These are phyloP conservation scores for Caiman crocodilus DNA, from an alignment of 2,797 vertebrate species.

Conservation along the genomic window DNA sequence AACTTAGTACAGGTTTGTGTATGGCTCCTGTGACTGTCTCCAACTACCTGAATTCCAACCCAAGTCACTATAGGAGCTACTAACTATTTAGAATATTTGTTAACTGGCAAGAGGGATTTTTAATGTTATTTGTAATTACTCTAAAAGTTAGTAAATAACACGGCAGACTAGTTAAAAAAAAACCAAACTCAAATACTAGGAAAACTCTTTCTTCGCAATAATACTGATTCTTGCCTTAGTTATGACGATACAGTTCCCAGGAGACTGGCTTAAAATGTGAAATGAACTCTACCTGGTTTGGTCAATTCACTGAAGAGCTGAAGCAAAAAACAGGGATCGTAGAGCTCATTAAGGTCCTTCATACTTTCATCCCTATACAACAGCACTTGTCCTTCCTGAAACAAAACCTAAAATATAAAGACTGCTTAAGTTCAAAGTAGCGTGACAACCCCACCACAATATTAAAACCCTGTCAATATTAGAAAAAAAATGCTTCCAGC, in stretches of 20 bases:
- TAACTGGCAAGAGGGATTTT: background rate
- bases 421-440: background rate
- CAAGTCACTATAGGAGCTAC: background rate
- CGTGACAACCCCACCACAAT: background rate
- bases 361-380: constrained; percentile 76
- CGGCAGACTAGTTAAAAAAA: background rate
- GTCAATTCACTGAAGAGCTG: constrained; percentile 93
- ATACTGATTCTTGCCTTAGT: background rate
- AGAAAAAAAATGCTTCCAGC: background rate
- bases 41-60: background rate
- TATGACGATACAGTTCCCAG: background rate
- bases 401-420: constrained; percentile 16
- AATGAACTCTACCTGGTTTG: constrained; percentile 86
- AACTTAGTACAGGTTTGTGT: background rate
- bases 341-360: constrained; percentile 80
- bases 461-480: background rate
- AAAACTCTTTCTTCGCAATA: background rate
- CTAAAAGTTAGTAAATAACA: background rate
- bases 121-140: background rate
- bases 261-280: background rate
- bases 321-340: constrained; percentile 94
- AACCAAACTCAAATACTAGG: background rate
- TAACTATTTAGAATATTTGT: background rate
- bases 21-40: background rate
- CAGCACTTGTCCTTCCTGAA: constrained; percentile 80